phyloP scores from a whole-genome alignment of 2,888 invertebrate species.

The Phlogophora meticulosa region DNA sequence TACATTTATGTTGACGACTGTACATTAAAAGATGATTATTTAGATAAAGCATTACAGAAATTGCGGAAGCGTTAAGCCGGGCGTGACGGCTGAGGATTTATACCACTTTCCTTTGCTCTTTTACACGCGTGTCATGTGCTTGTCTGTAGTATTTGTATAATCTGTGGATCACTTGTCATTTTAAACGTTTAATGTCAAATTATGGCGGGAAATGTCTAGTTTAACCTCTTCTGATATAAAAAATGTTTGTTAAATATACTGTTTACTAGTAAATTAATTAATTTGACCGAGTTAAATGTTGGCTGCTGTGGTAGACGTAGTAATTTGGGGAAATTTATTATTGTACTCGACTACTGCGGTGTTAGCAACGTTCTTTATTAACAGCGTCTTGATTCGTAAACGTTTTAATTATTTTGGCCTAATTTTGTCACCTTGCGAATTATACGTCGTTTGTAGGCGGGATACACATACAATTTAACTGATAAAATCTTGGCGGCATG shows the following conservation, averaged over 20 bases:
- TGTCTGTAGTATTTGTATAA: conserved; percentile 41
- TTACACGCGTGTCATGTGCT: conserved; percentile 47
- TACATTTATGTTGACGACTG: conserved; percentile 55
- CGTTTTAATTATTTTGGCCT: conserved; percentile 33
- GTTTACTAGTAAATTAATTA: conserved; percentile 22
- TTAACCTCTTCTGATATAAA: conserved; percentile 9
- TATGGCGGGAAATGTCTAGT: conserved; percentile 1
- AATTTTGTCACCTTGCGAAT: conserved; percentile 35
- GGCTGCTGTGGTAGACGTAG: background rate
- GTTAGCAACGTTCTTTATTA: conserved; percentile 1
- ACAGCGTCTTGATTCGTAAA: conserved; percentile 18
- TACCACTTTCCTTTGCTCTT: conserved; percentile 68
- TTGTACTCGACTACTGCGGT: conserved; percentile 9
- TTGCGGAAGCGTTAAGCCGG: conserved; percentile 58
- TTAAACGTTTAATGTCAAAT: conserved; percentile 26
- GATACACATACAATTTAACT: conserved; percentile 27
- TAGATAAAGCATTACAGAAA: conserved; percentile 64
- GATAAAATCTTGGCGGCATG: conserved; percentile 36
- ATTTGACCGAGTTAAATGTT: conserved; percentile 18
- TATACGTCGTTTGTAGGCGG: conserved; percentile 32
- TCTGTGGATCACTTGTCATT: conserved; percentile 36
- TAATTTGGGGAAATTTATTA: conserved; percentile 31
- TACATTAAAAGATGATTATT: conserved; percentile 68
- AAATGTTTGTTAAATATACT: conserved; percentile 16
- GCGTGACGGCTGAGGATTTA: conserved; percentile 62